Evolutionary conservation across 2,113 vertebrate species (phyloP), one percentile per base, ranked within the genome.

Genomic region (Actenoides lindsayi): DNA sequence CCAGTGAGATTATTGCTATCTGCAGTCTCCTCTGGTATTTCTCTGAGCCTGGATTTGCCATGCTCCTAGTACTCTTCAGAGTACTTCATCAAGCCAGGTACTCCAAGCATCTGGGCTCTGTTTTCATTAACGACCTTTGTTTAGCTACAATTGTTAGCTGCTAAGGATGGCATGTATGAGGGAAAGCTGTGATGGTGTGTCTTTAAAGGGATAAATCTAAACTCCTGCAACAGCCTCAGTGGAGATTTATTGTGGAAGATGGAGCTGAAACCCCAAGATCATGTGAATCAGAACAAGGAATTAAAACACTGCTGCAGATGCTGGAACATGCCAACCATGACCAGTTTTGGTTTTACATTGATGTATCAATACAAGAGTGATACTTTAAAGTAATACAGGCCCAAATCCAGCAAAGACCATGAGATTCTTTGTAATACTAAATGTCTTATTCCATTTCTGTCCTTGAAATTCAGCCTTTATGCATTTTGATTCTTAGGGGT

Each of bases 301-400:
- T 83, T 21, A 86, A 33, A 92, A 87, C 35, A 25, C 42, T 86
- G 56, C 42, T 60, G 41, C 42, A 48, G 74, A 10, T 50, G 67
- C 51, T 39, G 39, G 48, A 77, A 54, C 46, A 33, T 0, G 3
- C 16, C 16, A 79, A 0, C 16, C 10, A 16, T 0, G 2, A 33
- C 9, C 17, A 41, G 48, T 31, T 87, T 64, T 31, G 1, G 4
- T 59, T 84, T 69, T 62, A 64, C 18, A 33, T 10, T 11, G 42
- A 60, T 27, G 21, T 31, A 35, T 37, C 16, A 87, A 44, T 41
- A 28, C 1, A 7, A n/a, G 33, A 90, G 4, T 16, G n/a, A 79
- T 11, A 27, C 24, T 41, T 70, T 5, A 15, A 27, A 78, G 7
- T 48, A 37, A 64, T 9, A 60, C 11, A 59, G 59, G 31, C 17